Evolutionary conservation across 2,113 vertebrate genomes (phyloP).

Genomic region (Paraplagusia blochii): DNA sequence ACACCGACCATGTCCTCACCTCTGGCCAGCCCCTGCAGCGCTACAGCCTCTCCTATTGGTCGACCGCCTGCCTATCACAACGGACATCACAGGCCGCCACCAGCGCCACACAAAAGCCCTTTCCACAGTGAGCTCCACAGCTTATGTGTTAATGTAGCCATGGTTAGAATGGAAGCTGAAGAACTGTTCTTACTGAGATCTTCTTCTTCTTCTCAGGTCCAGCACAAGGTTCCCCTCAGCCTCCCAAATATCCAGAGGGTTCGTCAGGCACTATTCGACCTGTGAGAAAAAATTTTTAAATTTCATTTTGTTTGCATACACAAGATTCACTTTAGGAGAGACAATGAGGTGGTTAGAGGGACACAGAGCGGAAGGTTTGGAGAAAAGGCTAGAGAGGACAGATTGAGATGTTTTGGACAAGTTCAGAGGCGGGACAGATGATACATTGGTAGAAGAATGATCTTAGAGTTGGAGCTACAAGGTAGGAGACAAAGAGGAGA

Average conservation of each 20-base stretch:
- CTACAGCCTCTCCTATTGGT: constrained; percentile 59
- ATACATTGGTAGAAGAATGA: too few relatives aligned
- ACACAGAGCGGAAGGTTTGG: too few relatives aligned
- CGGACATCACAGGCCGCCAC: constrained; percentile 64
- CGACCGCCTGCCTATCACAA: constrained; percentile 66
- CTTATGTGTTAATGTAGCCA: too few relatives aligned
- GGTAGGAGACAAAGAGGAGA: too few relatives aligned
- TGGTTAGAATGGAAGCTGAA: too few relatives aligned
- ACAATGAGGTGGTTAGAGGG: too few relatives aligned
- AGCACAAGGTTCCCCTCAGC: constrained; percentile 59
- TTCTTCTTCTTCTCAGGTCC: constrained; percentile 44
- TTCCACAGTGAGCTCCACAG: constrained; percentile 58
- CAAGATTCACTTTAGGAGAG: too few relatives aligned
- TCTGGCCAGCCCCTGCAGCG: constrained; percentile 65
- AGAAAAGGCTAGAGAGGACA: too few relatives aligned
- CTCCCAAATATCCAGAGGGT: constrained; percentile 72
- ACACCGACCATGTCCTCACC: constrained; percentile 65
- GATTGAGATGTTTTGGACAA: too few relatives aligned
- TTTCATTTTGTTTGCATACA: too few relatives aligned
- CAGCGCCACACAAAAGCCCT: constrained; percentile 56
- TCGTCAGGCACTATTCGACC: constrained; percentile 67
- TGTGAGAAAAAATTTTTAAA: constrained; percentile 53
- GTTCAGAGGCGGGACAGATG: too few relatives aligned
- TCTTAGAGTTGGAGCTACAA: too few relatives aligned
- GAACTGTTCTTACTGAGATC: background rate